Evolutionary conservation across 2,888 invertebrate species (phyloP).

Genomic region (Germaria angustata): DNA sequence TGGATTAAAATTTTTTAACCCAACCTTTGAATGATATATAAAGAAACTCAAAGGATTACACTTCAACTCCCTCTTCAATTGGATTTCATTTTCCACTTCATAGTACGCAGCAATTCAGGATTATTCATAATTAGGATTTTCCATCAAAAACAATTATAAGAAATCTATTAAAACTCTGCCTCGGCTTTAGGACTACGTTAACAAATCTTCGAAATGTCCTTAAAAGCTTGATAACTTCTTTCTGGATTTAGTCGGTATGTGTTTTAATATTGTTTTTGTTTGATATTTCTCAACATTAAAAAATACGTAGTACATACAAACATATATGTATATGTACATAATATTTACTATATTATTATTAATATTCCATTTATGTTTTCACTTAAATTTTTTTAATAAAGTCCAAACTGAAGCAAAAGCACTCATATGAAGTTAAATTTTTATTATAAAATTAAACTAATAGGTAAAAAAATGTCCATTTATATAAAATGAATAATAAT

Average conservation of each 20-base stretch:
- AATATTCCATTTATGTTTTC: conserved; percentile 20
- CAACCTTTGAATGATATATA: conserved; percentile 23
- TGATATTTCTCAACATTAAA: conserved; percentile 27
- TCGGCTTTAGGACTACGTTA: conserved; percentile 51
- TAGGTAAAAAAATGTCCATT: too few relatives aligned
- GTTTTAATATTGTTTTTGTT: conserved; percentile 51
- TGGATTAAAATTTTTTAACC: conserved; percentile 13
- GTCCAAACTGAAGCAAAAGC: background rate
- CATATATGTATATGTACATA: background rate
- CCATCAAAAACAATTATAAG: background rate
- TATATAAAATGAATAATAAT: too few relatives aligned
- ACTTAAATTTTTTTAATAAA: conserved; percentile 43
- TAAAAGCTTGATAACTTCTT: conserved; percentile 44
- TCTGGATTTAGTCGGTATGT: conserved; percentile 66
- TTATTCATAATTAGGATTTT: conserved; percentile 38
- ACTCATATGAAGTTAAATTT: background rate
- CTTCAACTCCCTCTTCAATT: conserved; percentile 24
- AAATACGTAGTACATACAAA: background rate
- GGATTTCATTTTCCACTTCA: conserved; percentile 36
- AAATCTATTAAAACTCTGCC: conserved; percentile 18
- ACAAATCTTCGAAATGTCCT: conserved; percentile 55
- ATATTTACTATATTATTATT: conserved; percentile 25
- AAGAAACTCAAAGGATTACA: conserved; percentile 20
- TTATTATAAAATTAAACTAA: too few relatives aligned
- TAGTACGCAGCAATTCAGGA: conserved; percentile 41